A percentile compares a stretch with the other conserved stretches of the same genome.
These are phyloP conservation scores for Acromyrmex heyeri DNA, from an alignment of 1,140 invertebrate genomes.

Conservation along the genomic window DNA sequence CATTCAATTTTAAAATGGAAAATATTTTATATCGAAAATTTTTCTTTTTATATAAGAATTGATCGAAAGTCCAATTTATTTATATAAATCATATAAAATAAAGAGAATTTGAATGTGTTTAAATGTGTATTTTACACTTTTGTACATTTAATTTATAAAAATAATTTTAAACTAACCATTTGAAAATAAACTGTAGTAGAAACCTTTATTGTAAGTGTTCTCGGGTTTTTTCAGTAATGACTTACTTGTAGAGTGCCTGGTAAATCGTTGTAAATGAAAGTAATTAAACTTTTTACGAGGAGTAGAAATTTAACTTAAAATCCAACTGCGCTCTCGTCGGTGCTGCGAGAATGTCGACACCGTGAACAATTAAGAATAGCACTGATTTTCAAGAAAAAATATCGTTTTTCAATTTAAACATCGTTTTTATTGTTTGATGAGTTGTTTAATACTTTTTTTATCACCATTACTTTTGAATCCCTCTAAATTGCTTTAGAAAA, in stretches of 20 bases:
- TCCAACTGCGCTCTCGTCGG: constrained; percentile 27
- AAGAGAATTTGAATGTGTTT: background rate
- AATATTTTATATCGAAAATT: background rate
- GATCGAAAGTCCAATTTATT: background rate
- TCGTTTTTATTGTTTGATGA: background rate
- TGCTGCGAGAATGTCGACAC: background rate
- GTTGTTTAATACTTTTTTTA: background rate
- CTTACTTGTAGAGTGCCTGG: background rate
- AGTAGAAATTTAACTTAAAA: constrained; percentile 53
- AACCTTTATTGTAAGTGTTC: constrained; percentile 24
- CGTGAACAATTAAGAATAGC: constrained; percentile 33
- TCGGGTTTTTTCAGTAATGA: constrained; percentile 29
- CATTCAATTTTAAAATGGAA: background rate
- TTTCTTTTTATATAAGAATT: background rate
- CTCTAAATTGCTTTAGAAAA: background rate
- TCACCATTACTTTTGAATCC: too few relatives aligned
- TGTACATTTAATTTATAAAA: background rate
- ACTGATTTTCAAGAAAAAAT: background rate
- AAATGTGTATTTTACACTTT: background rate
- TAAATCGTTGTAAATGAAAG: constrained; percentile 46
- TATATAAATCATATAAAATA: background rate
- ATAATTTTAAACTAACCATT: background rate
- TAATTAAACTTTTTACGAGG: constrained; percentile 55
- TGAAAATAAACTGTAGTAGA: constrained; percentile 1
- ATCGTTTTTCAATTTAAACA: background rate